These are phyloP conservation scores for Rhincodon typus DNA, from an alignment of 2,797 vertebrate genomes.

Conservation along the genomic window DNA sequence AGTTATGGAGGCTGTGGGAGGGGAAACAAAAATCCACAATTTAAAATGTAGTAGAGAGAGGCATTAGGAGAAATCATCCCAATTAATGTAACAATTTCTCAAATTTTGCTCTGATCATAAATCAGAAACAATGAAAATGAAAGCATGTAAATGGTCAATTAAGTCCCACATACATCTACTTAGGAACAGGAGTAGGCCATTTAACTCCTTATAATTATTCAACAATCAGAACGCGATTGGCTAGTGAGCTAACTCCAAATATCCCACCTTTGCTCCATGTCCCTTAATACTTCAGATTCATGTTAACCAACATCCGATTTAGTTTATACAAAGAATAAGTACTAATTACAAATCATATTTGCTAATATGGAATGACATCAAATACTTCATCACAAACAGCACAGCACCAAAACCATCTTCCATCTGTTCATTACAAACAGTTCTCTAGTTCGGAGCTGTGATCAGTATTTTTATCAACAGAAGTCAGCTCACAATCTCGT, in stretches of 20 bases:
- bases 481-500: not conserved
- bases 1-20: slow-evolving; percentile 50
- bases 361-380: not conserved
- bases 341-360: not conserved
- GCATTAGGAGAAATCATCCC: not conserved
- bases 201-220: not conserved
- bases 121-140: not conserved
- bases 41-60: not conserved
- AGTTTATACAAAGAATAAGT: not conserved
- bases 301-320: too few species aligned
- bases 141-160: not conserved
- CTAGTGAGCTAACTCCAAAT: not conserved
- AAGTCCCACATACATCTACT: too few species aligned
- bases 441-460: not conserved
- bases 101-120: not conserved
- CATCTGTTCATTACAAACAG: not conserved
- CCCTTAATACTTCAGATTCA: not conserved
- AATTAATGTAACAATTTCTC: not conserved
- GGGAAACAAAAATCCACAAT: not conserved
- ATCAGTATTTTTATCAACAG: not conserved
- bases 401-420: not conserved
- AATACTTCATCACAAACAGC: not conserved
- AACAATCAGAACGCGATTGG: not conserved
- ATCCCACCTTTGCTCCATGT: not conserved
- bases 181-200: not conserved